phyloP scores from a whole-genome alignment of 2,113 vertebrate genomes.

The Corythaixoides concolor region DNA sequence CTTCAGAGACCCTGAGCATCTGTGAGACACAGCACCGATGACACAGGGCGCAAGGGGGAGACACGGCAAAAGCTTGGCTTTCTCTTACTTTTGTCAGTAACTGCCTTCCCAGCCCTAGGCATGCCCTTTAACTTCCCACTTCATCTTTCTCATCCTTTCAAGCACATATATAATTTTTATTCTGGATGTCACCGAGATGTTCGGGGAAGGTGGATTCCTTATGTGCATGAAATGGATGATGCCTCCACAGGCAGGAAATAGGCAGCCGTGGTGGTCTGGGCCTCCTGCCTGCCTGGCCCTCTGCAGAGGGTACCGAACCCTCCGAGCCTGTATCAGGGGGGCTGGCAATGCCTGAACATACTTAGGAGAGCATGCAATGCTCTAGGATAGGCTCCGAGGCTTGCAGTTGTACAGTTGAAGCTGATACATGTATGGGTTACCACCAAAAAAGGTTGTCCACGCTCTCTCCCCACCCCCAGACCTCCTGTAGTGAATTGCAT shows the following conservation, averaged over 20 bases:
- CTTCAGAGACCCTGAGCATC: neutral
- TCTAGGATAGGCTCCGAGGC: neutral
- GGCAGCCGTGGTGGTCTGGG: accelerated
- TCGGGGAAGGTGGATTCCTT: neutral
- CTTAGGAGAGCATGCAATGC: neutral
- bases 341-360: neutral
- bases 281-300: neutral
- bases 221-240: neutral
- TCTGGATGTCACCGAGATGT: neutral
- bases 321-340: neutral
- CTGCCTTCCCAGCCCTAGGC: neutral
- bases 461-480: neutral
- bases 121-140: neutral
- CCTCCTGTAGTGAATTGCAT: neutral
- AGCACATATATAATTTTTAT: neutral
- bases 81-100: neutral
- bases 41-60: neutral
- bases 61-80: neutral
- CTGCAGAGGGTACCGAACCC: neutral
- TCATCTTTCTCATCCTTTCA: neutral
- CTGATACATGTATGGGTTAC: neutral
- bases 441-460: neutral
- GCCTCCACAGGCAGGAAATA: neutral
- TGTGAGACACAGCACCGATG: neutral
- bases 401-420: neutral